Evolutionary conservation across 2,888 invertebrate species (phyloP).

Genomic region (Carcina quercana): DNA sequence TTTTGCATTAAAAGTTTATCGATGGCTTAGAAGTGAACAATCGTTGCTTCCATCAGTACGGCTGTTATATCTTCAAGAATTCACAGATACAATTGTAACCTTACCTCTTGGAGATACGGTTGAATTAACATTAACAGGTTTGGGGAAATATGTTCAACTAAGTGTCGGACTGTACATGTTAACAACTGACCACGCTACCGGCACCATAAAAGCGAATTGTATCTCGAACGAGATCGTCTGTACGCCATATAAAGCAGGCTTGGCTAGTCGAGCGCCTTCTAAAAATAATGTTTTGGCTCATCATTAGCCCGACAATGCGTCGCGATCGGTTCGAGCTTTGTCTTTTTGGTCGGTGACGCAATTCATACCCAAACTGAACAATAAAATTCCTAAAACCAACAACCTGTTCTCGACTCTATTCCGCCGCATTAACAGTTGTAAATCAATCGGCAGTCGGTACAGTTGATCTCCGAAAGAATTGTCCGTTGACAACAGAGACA

Average conservation of each 20-base stretch:
- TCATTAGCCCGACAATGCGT: slow-evolving; percentile 60
- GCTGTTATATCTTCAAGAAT: too few relatives aligned
- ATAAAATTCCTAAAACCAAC: slow-evolving; percentile 33
- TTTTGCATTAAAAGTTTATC: too few relatives aligned
- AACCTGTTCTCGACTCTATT: slow-evolving; percentile 26
- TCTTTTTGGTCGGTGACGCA: slow-evolving; percentile 72
- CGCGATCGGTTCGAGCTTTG: slow-evolving; percentile 62
- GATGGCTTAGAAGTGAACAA: slow-evolving; percentile 14
- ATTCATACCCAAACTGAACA: slow-evolving; percentile 62
- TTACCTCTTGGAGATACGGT: too few relatives aligned
- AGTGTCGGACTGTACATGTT: slow-evolving; percentile 21
- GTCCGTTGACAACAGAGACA: slow-evolving; percentile 73
- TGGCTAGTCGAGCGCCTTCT: slow-evolving; percentile 32
- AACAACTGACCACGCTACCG: slow-evolving; percentile 43
- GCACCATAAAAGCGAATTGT: slow-evolving; percentile 50
- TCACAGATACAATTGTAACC: too few relatives aligned
- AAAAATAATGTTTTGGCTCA: slow-evolving; percentile 70
- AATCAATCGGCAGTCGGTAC: slow-evolving; percentile 18
- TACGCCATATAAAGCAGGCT: slow-evolving; percentile 46
- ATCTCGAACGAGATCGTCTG: slow-evolving; percentile 39
- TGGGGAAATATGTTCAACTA: slow-evolving; percentile 12
- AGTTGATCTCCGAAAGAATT: slow-evolving; percentile 63
- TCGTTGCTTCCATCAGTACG: slow-evolving; percentile 17
- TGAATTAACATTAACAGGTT: too few relatives aligned
- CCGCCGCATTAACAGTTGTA: slow-evolving; percentile 19